Evolutionary conservation across 2,113 vertebrate genomes (phyloP), one percentile per base, ranked within the genome.

Genomic region (Tautogolabrus adspersus): DNA sequence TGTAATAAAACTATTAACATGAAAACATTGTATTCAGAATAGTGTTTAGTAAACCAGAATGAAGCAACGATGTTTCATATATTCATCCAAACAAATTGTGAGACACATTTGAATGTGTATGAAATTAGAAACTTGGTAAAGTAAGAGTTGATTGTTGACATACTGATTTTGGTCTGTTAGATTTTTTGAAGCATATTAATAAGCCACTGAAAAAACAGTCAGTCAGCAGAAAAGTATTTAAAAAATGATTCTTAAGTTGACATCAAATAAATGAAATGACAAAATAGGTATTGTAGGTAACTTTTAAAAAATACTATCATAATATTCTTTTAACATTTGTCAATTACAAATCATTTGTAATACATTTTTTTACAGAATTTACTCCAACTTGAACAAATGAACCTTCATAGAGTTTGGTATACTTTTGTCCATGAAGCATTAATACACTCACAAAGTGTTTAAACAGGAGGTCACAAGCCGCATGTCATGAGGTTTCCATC

Each of bases 401-500:
- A 62, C 23, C 9, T 7, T 57, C 2, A 65, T 21, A 38, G 11
- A 54, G 10, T 19, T 54, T 60, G 11, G 18, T 68, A 65, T 22
- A 46, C 30, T 6, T 15, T 59, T 3, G 0, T 62, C 11, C 22
- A 16, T 15, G 30, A 67, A 70, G 61, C 68, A 84, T 80, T 68
- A 88, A 79, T 72, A 74, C 64, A 30, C 42, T 65, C 71, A 81
- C 81, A 89, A 83, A 83, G 51, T 40, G 75, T 86, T 92, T 86
- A 67, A 67, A 74, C 80, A 61, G 71, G 46, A 83, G 75, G 91
- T 94, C 94, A 94, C 92, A 92, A 93, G 93, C 75, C 44, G 44
- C 68, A 74, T 90, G 94, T 95, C 94, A 94, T 91, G 93, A 89
- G 93, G 60, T 88, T 93, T 87, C 85, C 77, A 94, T 93, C 89